Conservation (phyloP, 2,113 vertebrate species). For the Anas platyrhynchos region DNA sequence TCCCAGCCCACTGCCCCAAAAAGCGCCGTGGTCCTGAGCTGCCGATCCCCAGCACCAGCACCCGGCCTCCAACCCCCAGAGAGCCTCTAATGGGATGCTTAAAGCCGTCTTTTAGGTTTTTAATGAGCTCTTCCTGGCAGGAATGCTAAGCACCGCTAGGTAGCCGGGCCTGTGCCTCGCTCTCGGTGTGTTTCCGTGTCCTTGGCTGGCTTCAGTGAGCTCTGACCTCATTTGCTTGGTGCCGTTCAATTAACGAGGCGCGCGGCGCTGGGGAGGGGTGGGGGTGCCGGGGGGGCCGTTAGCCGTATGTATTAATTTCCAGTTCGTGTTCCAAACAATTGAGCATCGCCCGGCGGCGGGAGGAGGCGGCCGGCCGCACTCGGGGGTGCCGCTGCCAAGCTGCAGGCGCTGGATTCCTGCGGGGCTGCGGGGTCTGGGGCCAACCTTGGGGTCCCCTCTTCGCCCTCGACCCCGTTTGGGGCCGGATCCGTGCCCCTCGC, state of each 20-base stretch:
- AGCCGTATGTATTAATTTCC: conserved; percentile 35
- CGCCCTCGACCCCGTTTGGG: accelerated
- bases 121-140: conserved; percentile 64
- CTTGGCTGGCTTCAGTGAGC: conserved; percentile 68
- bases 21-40: accelerated
- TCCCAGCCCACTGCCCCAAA: accelerated
- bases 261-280: neutral
- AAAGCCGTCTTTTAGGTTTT: conserved; percentile 36
- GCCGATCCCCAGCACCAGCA: accelerated
- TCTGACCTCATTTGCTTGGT: conserved; percentile 68
- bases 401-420: neutral
- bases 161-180: conserved; percentile 30
- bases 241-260: conserved; percentile 57
- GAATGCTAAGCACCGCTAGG: conserved; percentile 51
- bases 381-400: accelerated
- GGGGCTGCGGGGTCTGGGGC: accelerated
- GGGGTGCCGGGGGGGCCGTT: neutral
- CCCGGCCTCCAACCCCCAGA: neutral
- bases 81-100: conserved; percentile 36
- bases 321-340: conserved; percentile 43
- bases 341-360: neutral
- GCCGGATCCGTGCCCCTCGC: accelerated
- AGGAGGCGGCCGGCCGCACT: neutral
- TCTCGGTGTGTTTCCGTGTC: conserved; percentile 38
- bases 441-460: accelerated